phyloP scores from a whole-genome alignment of 2,888 invertebrate genomes.

The Magallana nippona region DNA sequence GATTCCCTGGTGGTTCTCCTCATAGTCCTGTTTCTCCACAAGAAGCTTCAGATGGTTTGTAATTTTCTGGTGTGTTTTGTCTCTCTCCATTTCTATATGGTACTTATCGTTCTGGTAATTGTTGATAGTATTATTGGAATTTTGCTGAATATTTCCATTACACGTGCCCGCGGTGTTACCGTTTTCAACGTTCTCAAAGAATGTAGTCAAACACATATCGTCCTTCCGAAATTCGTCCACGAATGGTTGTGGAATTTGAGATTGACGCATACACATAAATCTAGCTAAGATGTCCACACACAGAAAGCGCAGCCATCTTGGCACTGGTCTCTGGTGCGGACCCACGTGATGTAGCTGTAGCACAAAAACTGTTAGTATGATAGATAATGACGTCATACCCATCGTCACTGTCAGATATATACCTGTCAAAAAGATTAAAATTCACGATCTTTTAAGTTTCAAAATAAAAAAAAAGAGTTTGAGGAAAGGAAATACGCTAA shows the following conservation, averaged over 20 bases:
- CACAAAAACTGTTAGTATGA: conserved; percentile 80
- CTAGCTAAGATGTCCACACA: conserved; percentile 77
- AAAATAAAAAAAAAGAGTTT: too few relatives aligned
- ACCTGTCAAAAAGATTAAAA: conserved; percentile 66
- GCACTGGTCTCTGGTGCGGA: conserved; percentile 78
- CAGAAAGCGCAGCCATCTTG: conserved; percentile 76
- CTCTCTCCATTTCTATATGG: conserved; percentile 49
- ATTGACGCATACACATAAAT: conserved; percentile 75
- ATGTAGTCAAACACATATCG: conserved; percentile 69
- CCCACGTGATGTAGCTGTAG: conserved; percentile 80
- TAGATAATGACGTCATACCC: conserved; percentile 80
- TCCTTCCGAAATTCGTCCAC: conserved; percentile 52
- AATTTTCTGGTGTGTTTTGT: conserved; percentile 69
- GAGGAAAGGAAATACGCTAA: too few relatives aligned
- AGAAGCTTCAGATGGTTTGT: conserved; percentile 73
- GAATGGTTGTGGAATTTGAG: conserved; percentile 57
- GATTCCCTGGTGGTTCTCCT: conserved; percentile 74
- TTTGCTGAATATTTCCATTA: conserved; percentile 62
- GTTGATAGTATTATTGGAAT: conserved; percentile 38
- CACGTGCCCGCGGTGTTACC: conserved; percentile 57
- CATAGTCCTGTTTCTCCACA: conserved; percentile 73
- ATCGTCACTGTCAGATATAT: conserved; percentile 81
- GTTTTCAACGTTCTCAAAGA: conserved; percentile 64
- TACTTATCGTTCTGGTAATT: conserved; percentile 43
- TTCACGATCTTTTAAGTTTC: too few relatives aligned